Conservation (phyloP, 2,888 invertebrate genomes). For the Caenorhabditis zanzibari region DNA sequence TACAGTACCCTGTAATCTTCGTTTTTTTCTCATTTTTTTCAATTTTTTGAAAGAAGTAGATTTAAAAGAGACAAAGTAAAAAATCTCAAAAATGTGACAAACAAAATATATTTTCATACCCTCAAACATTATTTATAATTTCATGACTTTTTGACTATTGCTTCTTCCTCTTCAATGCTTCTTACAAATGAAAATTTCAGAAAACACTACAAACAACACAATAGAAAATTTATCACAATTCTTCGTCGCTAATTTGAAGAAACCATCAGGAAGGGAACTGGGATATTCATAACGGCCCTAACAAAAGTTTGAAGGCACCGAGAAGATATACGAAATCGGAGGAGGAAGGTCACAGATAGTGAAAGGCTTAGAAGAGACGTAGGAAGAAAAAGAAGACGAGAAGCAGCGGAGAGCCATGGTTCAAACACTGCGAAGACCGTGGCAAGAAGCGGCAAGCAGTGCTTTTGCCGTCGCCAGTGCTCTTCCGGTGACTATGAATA, state of each 20-base stretch:
- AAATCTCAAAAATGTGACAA: neutral
- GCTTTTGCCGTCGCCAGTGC: slow-evolving; percentile 74
- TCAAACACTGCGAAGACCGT: slow-evolving; percentile 64
- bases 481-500: slow-evolving; percentile 71
- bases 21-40: neutral
- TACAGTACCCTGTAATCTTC: neutral
- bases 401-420: slow-evolving; percentile 52
- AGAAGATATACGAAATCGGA: slow-evolving; percentile 11
- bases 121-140: neutral
- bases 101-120: too few relatives aligned
- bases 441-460: slow-evolving; percentile 71
- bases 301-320: slow-evolving; percentile 16
- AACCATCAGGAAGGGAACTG: neutral
- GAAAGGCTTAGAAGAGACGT: slow-evolving; percentile 5
- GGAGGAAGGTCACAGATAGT: slow-evolving; percentile 13
- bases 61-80: neutral
- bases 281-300: slow-evolving; percentile 8
- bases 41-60: neutral
- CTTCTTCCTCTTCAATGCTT: neutral
- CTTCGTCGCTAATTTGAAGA: slow-evolving; percentile 14
- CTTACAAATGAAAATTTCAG: slow-evolving; percentile 11
- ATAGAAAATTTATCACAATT: slow-evolving; percentile 14
- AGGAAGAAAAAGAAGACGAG: slow-evolving; percentile 41
- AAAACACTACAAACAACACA: neutral
- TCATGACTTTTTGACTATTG: neutral